These are phyloP conservation scores for Callipepla californica DNA, from an alignment of 2,113 vertebrate species.

Conservation along the genomic window DNA sequence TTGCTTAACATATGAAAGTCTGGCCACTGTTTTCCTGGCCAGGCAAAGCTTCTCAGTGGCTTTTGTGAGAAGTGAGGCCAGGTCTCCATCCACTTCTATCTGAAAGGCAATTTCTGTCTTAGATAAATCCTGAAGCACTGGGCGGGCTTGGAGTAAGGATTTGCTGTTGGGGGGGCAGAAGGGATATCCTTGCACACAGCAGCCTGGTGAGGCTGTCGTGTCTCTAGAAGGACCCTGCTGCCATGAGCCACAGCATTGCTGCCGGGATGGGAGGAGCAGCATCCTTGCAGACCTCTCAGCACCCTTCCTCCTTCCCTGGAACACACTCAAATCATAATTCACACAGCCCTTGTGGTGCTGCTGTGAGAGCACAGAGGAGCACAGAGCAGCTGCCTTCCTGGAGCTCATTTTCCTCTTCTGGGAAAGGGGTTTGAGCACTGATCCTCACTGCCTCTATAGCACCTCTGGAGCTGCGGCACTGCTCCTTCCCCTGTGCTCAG, in stretches of 20 bases:
- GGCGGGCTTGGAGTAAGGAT: background rate
- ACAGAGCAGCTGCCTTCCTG: background rate
- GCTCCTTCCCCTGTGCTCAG: background rate
- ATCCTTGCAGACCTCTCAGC: background rate
- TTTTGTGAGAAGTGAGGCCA: background rate
- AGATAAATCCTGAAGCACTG: background rate
- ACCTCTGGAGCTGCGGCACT: background rate
- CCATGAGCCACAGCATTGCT: background rate
- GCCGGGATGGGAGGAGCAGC: background rate
- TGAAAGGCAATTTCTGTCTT: background rate
- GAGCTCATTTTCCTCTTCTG: rapidly evolving
- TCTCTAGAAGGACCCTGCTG: background rate
- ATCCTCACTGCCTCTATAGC: background rate
- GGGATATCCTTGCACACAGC: background rate
- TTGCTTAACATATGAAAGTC: background rate
- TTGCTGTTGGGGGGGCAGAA: background rate
- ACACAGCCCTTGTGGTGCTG: background rate
- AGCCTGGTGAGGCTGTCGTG: background rate
- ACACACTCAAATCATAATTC: background rate
- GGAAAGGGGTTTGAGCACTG: background rate
- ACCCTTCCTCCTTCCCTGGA: background rate
- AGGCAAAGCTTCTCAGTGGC: background rate
- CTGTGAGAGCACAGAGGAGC: background rate
- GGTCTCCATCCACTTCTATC: background rate
- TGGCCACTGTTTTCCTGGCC: background rate